Base-by-base conservation (phyloP, 2,888 invertebrate genomes). In the Xiphydria camelus region DNA sequence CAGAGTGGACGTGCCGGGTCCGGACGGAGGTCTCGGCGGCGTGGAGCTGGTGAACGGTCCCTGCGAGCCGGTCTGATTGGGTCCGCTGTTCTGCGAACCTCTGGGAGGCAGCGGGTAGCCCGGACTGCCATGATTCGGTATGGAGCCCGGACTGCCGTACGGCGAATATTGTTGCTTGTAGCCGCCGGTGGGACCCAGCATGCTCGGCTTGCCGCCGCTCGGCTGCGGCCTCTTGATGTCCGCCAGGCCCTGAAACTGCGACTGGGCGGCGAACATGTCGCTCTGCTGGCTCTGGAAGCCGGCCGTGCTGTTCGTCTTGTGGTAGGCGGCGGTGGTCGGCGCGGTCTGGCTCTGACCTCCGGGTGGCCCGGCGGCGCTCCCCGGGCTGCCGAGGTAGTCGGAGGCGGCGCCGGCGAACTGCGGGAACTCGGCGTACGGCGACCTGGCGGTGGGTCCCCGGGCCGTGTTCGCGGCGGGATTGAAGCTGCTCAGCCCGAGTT, bases 151-250 rank as follows among this genome's bases (percentile, higher is more conserved):
- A 62, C 83, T 83, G 44, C 83, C 83, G 63, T 84, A 86, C 39
- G 85, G 84, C 59, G 85, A 85, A 76, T 85, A 86, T 76, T 83
- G 84, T 67, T 85, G 80, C 75, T 83, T 73, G 73, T 80, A 74
- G 57, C 70, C 71, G 14, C 68, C 65, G 36, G 63, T 64, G 2
- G 73, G 68, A 2, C 70, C 72, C 12, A 73, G 59, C 71, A 73
- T 73, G 34, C 60, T 64, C 1, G 73, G 73, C 31, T 73, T 73
- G 3, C 73, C 73, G 6, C 76, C 73, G 14, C 66, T 58, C 4
- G 68, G 62, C 40, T 73, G 70, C 45, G 78, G 77, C 51, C 79
- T 75, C 60, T 80, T 80, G 70, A 78, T 76, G 12, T 66, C 64
- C 3, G 55, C 60, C 4, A 65, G 43, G 1, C 62, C 55, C 5